A percentile compares a stretch with the other conserved stretches of the same genome.
These are phyloP conservation scores for Eueides isabella DNA, from an alignment of 1,140 invertebrate species.

Conservation along the genomic window DNA sequence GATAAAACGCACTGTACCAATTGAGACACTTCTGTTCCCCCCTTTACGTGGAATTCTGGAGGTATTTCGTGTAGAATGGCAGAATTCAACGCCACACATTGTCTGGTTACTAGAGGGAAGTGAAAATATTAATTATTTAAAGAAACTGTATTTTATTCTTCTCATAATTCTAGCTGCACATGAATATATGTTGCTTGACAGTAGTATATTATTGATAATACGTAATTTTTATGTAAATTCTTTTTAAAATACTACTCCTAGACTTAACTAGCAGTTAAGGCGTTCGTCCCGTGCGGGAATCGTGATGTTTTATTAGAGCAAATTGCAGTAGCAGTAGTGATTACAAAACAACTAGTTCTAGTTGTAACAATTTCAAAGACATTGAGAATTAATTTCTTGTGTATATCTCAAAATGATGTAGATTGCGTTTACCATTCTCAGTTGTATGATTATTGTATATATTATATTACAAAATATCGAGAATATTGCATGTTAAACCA, in stretches of 20 bases:
- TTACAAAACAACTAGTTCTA: constrained; percentile 16
- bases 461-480: not conserved
- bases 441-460: not conserved
- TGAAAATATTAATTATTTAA: no score
- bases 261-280: not conserved
- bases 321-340: constrained; percentile 7
- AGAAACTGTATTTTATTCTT: no score
- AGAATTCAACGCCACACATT: no score
- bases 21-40: no score
- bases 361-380: constrained; percentile 10
- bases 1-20: no score
- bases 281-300: not conserved
- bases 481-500: not conserved
- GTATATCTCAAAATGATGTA: constrained; percentile 7
- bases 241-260: not conserved
- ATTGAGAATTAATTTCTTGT: constrained; percentile 15
- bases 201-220: not conserved
- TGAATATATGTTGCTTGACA: not conserved
- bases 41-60: no score
- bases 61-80: no score
- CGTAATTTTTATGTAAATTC: not conserved
- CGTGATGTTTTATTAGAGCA: constrained; percentile 11
- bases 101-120: no score
- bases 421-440: not conserved
- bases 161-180: not conserved